A percentile compares a stretch with the other conserved stretches of the same genome.
Evolutionary conservation across 2,888 invertebrate species (phyloP).

Genomic region (Torymus tubicola): DNA sequence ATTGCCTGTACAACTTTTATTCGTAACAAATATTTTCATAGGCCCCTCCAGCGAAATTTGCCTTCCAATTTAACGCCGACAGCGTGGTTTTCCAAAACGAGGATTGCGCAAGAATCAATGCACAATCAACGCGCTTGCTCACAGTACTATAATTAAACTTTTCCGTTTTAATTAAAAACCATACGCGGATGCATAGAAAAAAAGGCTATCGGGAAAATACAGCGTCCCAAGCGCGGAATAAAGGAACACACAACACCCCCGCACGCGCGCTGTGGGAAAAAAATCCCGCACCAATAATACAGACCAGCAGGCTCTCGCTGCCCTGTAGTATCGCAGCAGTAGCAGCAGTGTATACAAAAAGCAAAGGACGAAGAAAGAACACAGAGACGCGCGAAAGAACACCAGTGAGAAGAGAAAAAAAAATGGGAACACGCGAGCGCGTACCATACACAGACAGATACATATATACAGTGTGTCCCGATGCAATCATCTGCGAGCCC

Average conservation of each 20-base stretch:
- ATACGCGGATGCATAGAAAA: neutral
- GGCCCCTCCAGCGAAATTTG: too few species aligned
- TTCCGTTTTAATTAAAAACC: conserved; percentile 41
- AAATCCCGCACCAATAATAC: conserved; percentile 14
- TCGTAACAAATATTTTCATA: too few species aligned
- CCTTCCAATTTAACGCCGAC: too few species aligned
- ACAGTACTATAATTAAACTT: conserved; percentile 11
- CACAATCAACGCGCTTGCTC: too few species aligned
- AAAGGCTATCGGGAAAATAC: neutral
- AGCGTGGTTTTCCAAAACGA: too few species aligned
- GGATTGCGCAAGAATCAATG: too few species aligned
- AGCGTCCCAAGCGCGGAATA: neutral
- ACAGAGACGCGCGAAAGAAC: neutral
- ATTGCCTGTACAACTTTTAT: too few species aligned
- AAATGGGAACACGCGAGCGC: neutral
- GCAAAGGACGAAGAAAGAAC: neutral
- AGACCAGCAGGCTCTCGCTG: neutral
- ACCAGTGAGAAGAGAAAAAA: conserved; percentile 4
- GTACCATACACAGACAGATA: neutral
- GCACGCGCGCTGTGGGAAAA: neutral
- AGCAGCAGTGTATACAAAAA: neutral
- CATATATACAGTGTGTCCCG: neutral
- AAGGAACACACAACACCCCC: neutral
- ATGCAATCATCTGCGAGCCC: conserved; percentile 8
- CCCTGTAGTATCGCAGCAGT: too few species aligned